These are phyloP conservation scores for Falco cherrug DNA, from an alignment of 2,797 vertebrate genomes.

Conservation along the genomic window DNA sequence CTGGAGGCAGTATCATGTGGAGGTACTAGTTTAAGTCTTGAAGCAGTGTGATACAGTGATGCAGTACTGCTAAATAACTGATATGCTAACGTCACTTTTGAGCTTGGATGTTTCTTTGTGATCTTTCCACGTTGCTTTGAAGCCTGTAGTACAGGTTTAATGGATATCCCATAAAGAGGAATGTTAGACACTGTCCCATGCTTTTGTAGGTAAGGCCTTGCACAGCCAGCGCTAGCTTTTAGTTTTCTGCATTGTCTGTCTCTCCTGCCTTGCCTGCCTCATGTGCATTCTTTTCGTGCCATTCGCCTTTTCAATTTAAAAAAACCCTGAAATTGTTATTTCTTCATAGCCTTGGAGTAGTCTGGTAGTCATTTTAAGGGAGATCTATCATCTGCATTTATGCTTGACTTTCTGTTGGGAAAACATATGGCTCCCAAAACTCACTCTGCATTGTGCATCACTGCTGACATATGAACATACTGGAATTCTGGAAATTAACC, in stretches of 20 bases:
- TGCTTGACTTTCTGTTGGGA: neutral
- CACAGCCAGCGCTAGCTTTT: neutral
- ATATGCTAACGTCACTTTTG: neutral
- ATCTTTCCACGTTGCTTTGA: neutral
- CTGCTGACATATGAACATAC: neutral
- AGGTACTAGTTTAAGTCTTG: neutral
- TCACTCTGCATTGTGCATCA: neutral
- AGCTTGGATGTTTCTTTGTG: neutral
- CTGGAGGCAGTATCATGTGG: no score
- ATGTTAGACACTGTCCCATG: neutral
- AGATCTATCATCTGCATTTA: neutral
- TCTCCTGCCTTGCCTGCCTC: neutral
- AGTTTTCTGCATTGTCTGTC: neutral
- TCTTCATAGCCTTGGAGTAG: neutral
- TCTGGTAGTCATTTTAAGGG: neutral
- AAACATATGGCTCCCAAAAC: neutral
- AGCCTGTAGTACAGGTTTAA: neutral
- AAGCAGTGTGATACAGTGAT: neutral
- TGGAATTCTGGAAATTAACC: neutral
- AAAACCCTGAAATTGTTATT: neutral
- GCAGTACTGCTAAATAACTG: neutral
- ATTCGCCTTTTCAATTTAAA: neutral
- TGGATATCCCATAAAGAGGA: neutral
- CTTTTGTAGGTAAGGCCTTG: neutral
- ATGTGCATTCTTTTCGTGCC: neutral